These are phyloP conservation scores for Cisticola juncidis DNA, from an alignment of 2,113 vertebrate species.

Conservation along the genomic window DNA sequence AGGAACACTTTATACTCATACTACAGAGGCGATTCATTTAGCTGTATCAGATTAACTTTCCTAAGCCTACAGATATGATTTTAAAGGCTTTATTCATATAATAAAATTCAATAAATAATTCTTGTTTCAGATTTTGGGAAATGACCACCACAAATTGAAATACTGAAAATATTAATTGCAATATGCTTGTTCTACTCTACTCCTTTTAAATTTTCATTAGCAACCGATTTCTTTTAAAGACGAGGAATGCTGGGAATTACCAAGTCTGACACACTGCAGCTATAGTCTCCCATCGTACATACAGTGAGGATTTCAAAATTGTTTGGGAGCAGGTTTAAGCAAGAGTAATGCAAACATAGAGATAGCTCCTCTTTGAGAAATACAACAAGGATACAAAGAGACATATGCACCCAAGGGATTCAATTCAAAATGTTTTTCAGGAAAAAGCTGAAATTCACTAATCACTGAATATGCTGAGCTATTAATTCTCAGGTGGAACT, in stretches of 20 bases:
- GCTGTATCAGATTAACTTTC: neutral
- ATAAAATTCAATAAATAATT: neutral
- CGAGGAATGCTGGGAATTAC: neutral
- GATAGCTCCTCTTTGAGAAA: slow-evolving; percentile 9
- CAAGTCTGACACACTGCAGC: neutral
- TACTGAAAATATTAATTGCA: neutral
- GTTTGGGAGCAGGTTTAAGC: neutral
- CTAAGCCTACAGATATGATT: neutral
- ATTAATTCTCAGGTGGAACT: neutral
- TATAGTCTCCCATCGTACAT: neutral
- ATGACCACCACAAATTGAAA: neutral
- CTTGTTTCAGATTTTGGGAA: neutral
- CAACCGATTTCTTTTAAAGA: neutral
- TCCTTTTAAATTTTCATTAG: neutral
- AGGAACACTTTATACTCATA: neutral
- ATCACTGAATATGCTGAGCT: neutral
- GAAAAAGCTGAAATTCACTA: neutral
- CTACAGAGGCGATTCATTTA: neutral
- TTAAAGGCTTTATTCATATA: neutral
- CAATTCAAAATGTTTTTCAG: neutral
- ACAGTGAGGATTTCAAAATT: neutral
- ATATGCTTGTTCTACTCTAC: neutral
- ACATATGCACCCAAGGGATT: neutral
- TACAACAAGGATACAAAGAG: neutral
- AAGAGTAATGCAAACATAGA: neutral